These are phyloP conservation scores for Distichodus sexfasciatus DNA, from an alignment of 2,797 vertebrate species.

Conservation along the genomic window DNA sequence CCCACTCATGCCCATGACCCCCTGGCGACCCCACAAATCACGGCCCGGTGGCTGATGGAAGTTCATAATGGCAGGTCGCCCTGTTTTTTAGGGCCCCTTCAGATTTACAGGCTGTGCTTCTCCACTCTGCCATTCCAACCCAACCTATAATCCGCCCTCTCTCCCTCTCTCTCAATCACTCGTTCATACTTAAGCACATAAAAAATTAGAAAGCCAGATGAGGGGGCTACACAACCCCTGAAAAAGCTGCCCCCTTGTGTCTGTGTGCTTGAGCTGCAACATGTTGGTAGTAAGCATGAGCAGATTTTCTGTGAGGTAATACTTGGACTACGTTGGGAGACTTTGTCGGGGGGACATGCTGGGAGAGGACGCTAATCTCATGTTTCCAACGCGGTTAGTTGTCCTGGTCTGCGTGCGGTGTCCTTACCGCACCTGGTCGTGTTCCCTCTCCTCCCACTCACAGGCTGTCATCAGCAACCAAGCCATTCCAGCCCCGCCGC, in stretches of 20 bases:
- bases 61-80: constrained; percentile 59
- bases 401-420: constrained; percentile 4
- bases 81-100: constrained; percentile 53
- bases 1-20: constrained; percentile 59
- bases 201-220: not conserved
- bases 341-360: not conserved
- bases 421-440: constrained; percentile 10
- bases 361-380: not conserved
- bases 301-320: too few relatives aligned
- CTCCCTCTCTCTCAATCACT: not conserved
- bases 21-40: constrained; percentile 63
- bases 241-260: not conserved
- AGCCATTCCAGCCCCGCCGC: constrained; percentile 22
- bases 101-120: constrained; percentile 62
- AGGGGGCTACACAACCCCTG: not conserved
- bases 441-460: constrained; percentile 23
- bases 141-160: not conserved
- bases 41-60: constrained; percentile 50
- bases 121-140: constrained; percentile 33
- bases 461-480: constrained; percentile 29
- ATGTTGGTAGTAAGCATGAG: not conserved
- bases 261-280: not conserved
- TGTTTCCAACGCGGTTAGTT: constrained; percentile 9
- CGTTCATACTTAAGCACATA: not conserved
- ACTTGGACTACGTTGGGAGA: too few relatives aligned